Conservation (phyloP, 2,797 vertebrate genomes). For the Chiroxiphia lanceolata region DNA sequence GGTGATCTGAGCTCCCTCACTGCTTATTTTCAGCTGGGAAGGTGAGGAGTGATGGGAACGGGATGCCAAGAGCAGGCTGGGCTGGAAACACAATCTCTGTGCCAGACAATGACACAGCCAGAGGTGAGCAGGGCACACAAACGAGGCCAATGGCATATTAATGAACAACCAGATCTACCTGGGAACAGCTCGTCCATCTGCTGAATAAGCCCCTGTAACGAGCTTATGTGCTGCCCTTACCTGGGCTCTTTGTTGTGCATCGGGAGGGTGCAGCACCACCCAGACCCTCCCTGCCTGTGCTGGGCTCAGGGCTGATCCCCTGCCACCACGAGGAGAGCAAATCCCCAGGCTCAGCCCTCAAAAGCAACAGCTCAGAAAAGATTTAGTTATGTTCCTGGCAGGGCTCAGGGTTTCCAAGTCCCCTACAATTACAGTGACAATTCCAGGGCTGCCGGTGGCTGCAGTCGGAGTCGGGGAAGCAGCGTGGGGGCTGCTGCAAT, state of each 20-base stretch:
- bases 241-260: not conserved
- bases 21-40: not conserved
- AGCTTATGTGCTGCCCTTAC: not conserved
- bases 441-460: not conserved
- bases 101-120: not conserved
- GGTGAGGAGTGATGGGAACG: not conserved
- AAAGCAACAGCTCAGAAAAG: not conserved
- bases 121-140: not conserved
- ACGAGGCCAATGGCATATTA: conserved; percentile 39
- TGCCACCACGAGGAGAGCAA: not conserved
- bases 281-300: not conserved
- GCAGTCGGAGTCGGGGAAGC: not conserved
- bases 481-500: not conserved
- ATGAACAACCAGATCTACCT: conserved; percentile 52
- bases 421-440: conserved; percentile 32
- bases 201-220: conserved; percentile 38
- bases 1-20: not conserved
- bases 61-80: not conserved
- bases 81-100: not conserved
- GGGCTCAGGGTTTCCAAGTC: conserved; percentile 7
- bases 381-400: conserved; percentile 27
- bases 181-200: conserved; percentile 16
- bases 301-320: not conserved
- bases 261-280: not conserved
- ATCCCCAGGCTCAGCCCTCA: not conserved